These are phyloP conservation scores for Peromyscus leucopus DNA, from an alignment of 2,113 vertebrate species.

Conservation along the genomic window DNA sequence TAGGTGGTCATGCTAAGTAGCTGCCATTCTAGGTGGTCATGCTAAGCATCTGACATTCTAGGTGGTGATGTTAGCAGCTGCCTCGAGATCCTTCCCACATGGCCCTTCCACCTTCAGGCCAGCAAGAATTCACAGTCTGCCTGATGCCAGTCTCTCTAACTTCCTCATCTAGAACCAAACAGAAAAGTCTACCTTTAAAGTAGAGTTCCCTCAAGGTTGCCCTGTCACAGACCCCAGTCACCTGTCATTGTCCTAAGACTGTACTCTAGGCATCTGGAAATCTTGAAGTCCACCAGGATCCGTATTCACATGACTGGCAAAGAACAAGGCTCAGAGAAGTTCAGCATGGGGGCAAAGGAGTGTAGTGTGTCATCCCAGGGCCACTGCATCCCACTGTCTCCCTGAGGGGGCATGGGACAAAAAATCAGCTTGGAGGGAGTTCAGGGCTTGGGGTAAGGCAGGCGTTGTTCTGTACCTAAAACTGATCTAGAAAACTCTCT, in stretches of 20 bases:
- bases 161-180: not conserved
- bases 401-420: not conserved
- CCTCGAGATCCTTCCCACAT: not conserved
- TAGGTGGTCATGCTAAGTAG: not conserved
- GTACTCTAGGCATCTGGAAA: not conserved
- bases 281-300: not conserved
- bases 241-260: not conserved
- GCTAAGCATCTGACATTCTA: too few relatives aligned
- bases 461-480: not conserved
- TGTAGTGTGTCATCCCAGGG: not conserved
- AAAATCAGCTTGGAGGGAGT: not conserved
- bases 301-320: not conserved
- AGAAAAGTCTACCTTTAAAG: not conserved
- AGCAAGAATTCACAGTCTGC: not conserved
- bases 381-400: not conserved
- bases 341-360: not conserved
- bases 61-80: not conserved
- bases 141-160: not conserved
- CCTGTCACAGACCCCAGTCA: not conserved
- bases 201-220: not conserved
- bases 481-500: conserved; percentile 17
- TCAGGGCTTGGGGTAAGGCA: not conserved
- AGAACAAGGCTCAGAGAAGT: not conserved
- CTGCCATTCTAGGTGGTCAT: not conserved
- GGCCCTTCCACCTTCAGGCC: not conserved